Conservation (phyloP, 2,888 invertebrate genomes). For the Cryptus viduatorius region DNA sequence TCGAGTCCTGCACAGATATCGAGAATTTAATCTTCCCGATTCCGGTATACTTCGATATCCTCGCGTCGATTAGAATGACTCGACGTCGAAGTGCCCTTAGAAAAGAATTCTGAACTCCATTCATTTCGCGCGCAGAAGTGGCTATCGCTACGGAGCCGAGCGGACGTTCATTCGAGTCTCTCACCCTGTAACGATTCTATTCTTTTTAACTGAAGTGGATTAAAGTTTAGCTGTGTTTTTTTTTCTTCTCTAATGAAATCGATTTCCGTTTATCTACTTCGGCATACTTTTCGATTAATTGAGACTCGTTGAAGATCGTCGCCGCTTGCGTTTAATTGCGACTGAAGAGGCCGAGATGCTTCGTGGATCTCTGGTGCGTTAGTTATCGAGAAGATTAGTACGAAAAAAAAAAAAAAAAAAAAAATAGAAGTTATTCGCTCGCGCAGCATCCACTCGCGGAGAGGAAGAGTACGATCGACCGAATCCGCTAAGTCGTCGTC, state of each 20-base stretch:
- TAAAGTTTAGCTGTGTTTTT: neutral
- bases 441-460: neutral
- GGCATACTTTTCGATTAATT: conserved; percentile 19
- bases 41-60: neutral
- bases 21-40: neutral
- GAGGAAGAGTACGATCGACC: conserved; percentile 23
- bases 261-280: neutral
- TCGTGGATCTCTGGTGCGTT: too few species aligned
- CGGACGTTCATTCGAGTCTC: neutral
- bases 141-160: neutral
- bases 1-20: neutral
- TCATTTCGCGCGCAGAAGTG: neutral
- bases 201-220: conserved; percentile 4
- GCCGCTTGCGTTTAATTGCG: neutral
- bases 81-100: neutral
- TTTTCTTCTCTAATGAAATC: neutral
- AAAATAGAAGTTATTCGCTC: neutral
- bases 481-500: conserved; percentile 47
- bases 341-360: neutral
- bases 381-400: too few species aligned
- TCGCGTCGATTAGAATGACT: neutral
- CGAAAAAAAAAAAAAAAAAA: too few species aligned
- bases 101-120: conserved; percentile 2
- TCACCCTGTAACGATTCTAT: neutral
- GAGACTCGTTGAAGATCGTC: neutral